These are phyloP conservation scores for Sesia apiformis DNA, from an alignment of 2,888 invertebrate species.

Conservation along the genomic window DNA sequence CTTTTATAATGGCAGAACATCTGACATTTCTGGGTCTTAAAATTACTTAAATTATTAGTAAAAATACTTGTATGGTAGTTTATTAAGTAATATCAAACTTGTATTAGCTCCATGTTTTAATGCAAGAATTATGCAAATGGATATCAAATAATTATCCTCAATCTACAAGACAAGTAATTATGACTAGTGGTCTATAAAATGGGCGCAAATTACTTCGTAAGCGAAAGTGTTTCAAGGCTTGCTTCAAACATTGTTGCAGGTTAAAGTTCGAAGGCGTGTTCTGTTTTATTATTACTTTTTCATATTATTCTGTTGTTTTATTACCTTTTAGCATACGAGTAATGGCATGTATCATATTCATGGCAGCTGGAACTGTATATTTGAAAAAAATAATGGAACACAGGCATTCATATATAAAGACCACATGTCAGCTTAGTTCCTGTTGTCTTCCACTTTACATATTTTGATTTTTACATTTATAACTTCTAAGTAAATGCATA, in stretches of 20 bases:
- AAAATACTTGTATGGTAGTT: no score
- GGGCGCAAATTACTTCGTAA: constrained; percentile 22
- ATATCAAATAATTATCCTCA: constrained; percentile 1
- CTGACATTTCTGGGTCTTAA: no score
- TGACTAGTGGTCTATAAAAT: constrained; percentile 15
- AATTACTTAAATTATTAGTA: no score
- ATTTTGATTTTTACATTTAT: no score
- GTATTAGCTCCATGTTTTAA: background rate
- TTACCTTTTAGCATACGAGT: background rate
- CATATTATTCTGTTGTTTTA: constrained; percentile 10
- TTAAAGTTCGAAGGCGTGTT: constrained; percentile 36
- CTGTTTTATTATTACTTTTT: constrained; percentile 6
- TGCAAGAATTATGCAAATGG: background rate
- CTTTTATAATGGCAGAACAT: no score
- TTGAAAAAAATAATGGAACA: no score
- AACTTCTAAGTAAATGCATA: no score
- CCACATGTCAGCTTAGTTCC: no score
- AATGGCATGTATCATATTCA: no score
- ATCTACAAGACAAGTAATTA: constrained; percentile 9
- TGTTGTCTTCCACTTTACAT: no score
- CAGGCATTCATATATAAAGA: no score
- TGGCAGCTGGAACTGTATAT: no score
- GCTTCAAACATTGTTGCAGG: constrained; percentile 16
- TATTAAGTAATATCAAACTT: background rate
- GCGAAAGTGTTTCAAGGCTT: constrained; percentile 59